phyloP scores from a whole-genome alignment of 2,888 invertebrate genomes.

The Bedellia somnulentella region DNA sequence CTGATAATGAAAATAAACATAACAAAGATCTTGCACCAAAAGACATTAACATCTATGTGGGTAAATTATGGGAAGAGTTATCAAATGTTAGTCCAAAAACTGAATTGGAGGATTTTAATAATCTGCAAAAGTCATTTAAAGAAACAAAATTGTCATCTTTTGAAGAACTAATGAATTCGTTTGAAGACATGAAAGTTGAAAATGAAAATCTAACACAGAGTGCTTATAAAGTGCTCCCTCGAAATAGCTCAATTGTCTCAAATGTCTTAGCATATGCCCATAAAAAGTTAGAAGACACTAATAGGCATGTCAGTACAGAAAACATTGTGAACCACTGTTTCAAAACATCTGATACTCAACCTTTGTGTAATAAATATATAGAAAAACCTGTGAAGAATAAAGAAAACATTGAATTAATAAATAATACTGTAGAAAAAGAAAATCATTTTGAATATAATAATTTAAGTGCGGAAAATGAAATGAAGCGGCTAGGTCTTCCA shows the following conservation, averaged over 20 bases:
- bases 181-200: conserved; percentile 11
- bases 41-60: background rate
- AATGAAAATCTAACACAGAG: conserved; percentile 6
- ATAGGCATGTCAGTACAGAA: no score
- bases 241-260: no score
- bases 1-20: background rate
- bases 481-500: conserved; percentile 20
- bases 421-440: background rate
- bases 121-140: conserved; percentile 8
- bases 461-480: conserved; percentile 12
- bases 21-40: background rate
- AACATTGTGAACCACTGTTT: no score
- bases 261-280: background rate
- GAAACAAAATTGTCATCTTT: conserved; percentile 18
- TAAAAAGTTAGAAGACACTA: background rate
- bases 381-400: conserved; percentile 1
- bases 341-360: no score
- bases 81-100: conserved; percentile 7
- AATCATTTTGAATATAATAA: no score
- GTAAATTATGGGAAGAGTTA: background rate
- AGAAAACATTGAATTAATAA: background rate
- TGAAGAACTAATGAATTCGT: conserved; percentile 18
- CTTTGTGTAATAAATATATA: no score
- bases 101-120: conserved; percentile 19
- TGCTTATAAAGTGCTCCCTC: conserved; percentile 1